Evolutionary conservation across 2,888 invertebrate species (phyloP).

Genomic region (Anticlea derivata): DNA sequence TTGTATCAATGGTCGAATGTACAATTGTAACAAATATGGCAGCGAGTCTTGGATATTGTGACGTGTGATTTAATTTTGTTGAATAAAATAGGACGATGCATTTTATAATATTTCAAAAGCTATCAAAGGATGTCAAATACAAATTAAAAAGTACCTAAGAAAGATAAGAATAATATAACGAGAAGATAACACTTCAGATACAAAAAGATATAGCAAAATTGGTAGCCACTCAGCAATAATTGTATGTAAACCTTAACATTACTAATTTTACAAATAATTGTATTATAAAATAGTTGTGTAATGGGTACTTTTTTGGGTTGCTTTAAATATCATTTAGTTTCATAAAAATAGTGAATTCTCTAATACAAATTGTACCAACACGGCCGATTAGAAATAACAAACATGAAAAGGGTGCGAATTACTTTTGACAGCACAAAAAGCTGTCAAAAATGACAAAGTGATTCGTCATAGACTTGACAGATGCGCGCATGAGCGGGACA

Average conservation of each 20-base stretch:
- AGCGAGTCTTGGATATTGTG: constrained; percentile 26
- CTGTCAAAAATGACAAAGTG: constrained; percentile 79
- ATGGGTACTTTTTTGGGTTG: too few relatives aligned
- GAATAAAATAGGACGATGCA: background rate
- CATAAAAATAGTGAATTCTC: constrained; percentile 37
- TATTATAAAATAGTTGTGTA: too few relatives aligned
- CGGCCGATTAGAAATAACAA: constrained; percentile 16
- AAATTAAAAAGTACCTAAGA: too few relatives aligned
- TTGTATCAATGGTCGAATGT: constrained; percentile 38
- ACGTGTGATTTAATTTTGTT: constrained; percentile 11
- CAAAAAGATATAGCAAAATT: too few relatives aligned
- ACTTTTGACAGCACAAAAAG: constrained; percentile 66
- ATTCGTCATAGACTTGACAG: constrained; percentile 80
- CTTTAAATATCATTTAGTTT: too few relatives aligned
- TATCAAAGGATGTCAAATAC: too few relatives aligned
- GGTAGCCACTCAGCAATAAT: too few relatives aligned
- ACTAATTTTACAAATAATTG: too few relatives aligned
- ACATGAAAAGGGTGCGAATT: constrained; percentile 74
- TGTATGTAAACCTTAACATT: too few relatives aligned
- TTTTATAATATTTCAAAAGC: too few relatives aligned
- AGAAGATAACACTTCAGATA: too few relatives aligned
- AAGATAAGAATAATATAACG: too few relatives aligned
- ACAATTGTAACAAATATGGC: constrained; percentile 44
- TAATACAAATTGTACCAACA: constrained; percentile 36
- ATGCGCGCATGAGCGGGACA: constrained; percentile 59